Evolutionary conservation across 2,797 vertebrate species (phyloP), one percentile per base, ranked within the genome.

Genomic region (Clarias pachynema): DNA sequence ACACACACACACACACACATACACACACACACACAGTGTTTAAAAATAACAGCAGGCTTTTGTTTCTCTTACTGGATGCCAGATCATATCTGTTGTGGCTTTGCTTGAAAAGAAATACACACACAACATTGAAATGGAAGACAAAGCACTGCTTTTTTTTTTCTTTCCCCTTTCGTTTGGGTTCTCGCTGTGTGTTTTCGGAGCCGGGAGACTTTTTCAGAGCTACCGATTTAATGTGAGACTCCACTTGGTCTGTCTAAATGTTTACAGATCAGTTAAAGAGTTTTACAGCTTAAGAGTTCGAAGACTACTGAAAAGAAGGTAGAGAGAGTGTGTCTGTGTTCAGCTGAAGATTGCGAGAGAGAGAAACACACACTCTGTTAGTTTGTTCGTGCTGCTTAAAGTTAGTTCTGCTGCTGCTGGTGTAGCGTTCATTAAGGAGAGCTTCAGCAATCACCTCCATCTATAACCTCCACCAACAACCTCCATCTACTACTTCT

Each of bases 11-110:
- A 63, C 44, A 56, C 34, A 60, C 26, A 85, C 34, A 73, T 18
- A 31, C 62, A 60, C 12, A 85, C 66, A 74, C 57, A 34, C 20
- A 66, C 57, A 53, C 82, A 40, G 26, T 57, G 56, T 68, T 84
- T 84, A 72, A 88, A 86, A 87, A 85, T 84, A 87, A 79, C 82
- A 85, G 78, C 34, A 77, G 82, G 84, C 82, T 83, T 85, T 56
- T 85, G 85, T 85, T 86, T 85, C 80, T 49, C 60, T 63, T 49
- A 62, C 73, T 60, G 83, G 78, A 82, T 78, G 72, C 75, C 70
- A 88, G 49, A 53, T 83, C 37, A 73, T 44, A 68, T 86, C 82
- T 79, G 78, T 84, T 84, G 78, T 85, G 86, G 69, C 66, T 59
- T 68, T 66, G 86, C 60, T 62, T 59, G 82, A 68, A 78, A 79